These are phyloP conservation scores for Apodemia zela DNA, from an alignment of 2,888 invertebrate genomes.

Conservation along the genomic window DNA sequence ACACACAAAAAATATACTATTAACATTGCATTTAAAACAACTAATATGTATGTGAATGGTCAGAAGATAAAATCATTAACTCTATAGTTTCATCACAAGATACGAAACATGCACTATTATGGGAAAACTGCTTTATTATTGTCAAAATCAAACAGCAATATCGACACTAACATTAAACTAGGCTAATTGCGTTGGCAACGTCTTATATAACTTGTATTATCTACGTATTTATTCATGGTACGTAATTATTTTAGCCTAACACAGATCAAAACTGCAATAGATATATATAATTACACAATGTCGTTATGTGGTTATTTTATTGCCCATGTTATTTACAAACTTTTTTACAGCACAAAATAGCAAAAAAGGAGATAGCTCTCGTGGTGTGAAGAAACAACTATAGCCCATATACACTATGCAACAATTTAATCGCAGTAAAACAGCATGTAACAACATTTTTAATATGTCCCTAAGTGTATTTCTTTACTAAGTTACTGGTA, in stretches of 20 bases:
- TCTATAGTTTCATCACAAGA: background rate
- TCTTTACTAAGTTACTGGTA: too few relatives aligned
- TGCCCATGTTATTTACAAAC: too few relatives aligned
- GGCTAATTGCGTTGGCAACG: constrained; percentile 9
- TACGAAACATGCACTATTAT: background rate
- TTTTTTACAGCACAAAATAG: background rate
- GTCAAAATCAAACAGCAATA: background rate
- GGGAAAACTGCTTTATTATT: constrained; percentile 12
- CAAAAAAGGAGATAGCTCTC: background rate
- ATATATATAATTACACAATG: background rate
- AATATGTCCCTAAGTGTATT: too few relatives aligned
- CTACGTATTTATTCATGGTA: background rate
- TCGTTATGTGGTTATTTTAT: background rate
- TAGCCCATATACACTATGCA: background rate
- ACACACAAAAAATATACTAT: background rate
- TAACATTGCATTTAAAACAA: background rate
- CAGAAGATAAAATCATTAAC: background rate
- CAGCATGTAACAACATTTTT: too few relatives aligned
- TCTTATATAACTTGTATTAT: background rate
- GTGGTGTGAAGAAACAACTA: background rate
- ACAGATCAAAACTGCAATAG: background rate
- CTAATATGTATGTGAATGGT: background rate
- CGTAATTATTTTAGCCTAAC: background rate
- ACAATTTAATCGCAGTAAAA: too few relatives aligned
- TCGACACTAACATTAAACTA: constrained; percentile 2